These are phyloP conservation scores for Caenorhabditis auriculariae DNA, from an alignment of 2,888 invertebrate species.

Conservation along the genomic window DNA sequence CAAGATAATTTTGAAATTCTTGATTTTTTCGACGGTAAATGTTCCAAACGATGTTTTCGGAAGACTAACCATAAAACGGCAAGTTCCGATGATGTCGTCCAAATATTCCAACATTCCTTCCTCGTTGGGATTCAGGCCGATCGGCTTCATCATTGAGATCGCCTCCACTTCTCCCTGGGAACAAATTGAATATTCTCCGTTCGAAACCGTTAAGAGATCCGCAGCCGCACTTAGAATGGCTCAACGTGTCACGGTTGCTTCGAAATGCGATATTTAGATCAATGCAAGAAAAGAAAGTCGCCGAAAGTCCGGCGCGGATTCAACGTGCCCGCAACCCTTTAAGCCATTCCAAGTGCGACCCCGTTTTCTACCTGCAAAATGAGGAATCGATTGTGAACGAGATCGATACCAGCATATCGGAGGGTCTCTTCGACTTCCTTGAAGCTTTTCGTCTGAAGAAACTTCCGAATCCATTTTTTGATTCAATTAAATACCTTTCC, in stretches of 20 bases:
- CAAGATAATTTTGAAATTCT: no score
- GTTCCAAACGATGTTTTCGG: no score
- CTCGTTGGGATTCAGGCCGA: slow-evolving; percentile 70
- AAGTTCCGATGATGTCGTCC: slow-evolving; percentile 91
- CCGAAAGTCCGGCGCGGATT: no score
- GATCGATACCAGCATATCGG: slow-evolving; percentile 82
- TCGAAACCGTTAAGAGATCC: no score
- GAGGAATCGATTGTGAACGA: slow-evolving; percentile 93
- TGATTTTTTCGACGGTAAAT: no score
- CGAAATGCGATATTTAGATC: no score
- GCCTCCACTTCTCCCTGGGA: slow-evolving; percentile 94
- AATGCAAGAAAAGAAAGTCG: no score
- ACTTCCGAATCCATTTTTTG: not conserved
- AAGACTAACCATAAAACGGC: slow-evolving; percentile 18
- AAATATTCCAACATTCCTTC: slow-evolving; percentile 95
- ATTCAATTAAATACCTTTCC: slow-evolving; percentile 22
- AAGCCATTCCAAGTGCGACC: no score
- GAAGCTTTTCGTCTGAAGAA: slow-evolving; percentile 68
- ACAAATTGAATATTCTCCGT: no score
- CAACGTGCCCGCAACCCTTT: no score
- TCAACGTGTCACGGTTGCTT: no score
- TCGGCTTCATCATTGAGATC: slow-evolving; percentile 95
- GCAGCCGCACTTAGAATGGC: no score
- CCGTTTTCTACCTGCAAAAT: slow-evolving; percentile 92
- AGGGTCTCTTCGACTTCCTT: slow-evolving; percentile 82